These are phyloP conservation scores for Amphiduros pacificus DNA, from an alignment of 2,888 invertebrate species.

Conservation along the genomic window DNA sequence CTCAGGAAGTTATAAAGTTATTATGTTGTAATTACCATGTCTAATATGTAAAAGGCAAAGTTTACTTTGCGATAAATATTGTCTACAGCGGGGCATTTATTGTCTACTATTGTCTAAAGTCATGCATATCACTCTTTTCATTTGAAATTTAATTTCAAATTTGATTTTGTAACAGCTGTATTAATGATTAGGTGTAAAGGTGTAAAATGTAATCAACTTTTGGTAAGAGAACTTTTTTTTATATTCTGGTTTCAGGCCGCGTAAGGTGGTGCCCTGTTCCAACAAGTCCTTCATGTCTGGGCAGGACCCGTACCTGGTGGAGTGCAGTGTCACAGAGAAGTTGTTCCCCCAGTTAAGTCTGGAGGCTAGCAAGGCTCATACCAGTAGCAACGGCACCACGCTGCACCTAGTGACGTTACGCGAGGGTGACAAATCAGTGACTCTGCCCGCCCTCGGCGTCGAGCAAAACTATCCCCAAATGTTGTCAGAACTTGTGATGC, in stretches of 20 bases:
- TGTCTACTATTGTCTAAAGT: too few species aligned
- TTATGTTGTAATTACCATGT: too few species aligned
- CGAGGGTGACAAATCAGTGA: slow-evolving; percentile 59
- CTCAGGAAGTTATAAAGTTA: too few species aligned
- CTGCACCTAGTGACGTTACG: slow-evolving; percentile 54
- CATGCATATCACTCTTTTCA: too few species aligned
- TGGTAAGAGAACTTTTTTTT: too few species aligned
- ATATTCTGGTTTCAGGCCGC: slow-evolving; percentile 31
- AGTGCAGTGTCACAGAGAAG: slow-evolving; percentile 57
- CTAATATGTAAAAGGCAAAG: too few species aligned
- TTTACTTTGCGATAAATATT: too few species aligned
- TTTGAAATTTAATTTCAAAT: too few species aligned
- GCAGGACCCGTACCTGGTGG: slow-evolving; percentile 63
- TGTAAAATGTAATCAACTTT: too few species aligned
- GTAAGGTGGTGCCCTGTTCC: slow-evolving; percentile 26
- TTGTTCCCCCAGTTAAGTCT: slow-evolving; percentile 57
- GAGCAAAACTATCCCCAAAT: slow-evolving; percentile 64
- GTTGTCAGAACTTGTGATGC: slow-evolving; percentile 61
- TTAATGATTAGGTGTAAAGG: too few species aligned
- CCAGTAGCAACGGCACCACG: slow-evolving; percentile 20
- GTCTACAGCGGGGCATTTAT: too few species aligned
- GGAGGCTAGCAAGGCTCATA: slow-evolving; percentile 32
- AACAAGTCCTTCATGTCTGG: slow-evolving; percentile 45
- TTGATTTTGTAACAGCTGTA: too few species aligned
- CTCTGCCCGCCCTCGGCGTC: slow-evolving; percentile 59